These are phyloP conservation scores for Aplidium turbinatum DNA, from an alignment of 23 tunicate species.

Conservation along the genomic window DNA sequence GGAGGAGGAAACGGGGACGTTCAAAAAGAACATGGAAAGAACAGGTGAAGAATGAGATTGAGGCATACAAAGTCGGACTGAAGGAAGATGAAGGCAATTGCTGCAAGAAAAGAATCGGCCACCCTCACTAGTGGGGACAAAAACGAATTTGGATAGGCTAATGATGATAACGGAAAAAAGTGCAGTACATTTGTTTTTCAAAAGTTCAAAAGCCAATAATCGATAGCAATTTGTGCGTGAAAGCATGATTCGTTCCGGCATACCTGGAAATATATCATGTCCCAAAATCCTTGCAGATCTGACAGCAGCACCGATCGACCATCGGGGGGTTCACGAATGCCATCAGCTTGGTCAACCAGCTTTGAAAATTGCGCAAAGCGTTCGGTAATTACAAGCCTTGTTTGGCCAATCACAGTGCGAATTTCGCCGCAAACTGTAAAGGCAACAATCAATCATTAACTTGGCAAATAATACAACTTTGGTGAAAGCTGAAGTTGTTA, in stretches of 20 bases:
- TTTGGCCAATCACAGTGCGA: constrained; percentile 81
- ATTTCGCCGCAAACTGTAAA: constrained; percentile 83
- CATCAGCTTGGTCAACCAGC: constrained; percentile 67
- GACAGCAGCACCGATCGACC: constrained; percentile 48
- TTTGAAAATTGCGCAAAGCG: constrained; percentile 66
- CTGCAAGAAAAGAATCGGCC: no score
- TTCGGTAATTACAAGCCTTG: constrained; percentile 71
- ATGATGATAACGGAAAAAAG: no score
- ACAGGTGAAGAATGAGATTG: no score
- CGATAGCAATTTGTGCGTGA: background rate
- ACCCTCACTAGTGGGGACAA: no score
- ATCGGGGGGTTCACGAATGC: constrained; percentile 8
- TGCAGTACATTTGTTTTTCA: no score
- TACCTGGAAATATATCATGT: constrained; percentile 91
- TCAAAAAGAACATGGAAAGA: no score
- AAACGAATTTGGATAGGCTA: no score
- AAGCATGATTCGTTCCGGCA: background rate
- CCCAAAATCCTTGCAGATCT: constrained; percentile 93
- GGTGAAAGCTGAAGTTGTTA: no score
- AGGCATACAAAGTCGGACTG: no score
- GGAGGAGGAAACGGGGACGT: no score
- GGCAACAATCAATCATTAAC: background rate
- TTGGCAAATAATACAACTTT: background rate
- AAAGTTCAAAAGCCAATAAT: no score
- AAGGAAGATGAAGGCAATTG: no score